Percentiles rank a stretch among this genome's conserved stretches.
phyloP scores from a whole-genome alignment of 2,113 vertebrate species.

The Eurypyga helias region DNA sequence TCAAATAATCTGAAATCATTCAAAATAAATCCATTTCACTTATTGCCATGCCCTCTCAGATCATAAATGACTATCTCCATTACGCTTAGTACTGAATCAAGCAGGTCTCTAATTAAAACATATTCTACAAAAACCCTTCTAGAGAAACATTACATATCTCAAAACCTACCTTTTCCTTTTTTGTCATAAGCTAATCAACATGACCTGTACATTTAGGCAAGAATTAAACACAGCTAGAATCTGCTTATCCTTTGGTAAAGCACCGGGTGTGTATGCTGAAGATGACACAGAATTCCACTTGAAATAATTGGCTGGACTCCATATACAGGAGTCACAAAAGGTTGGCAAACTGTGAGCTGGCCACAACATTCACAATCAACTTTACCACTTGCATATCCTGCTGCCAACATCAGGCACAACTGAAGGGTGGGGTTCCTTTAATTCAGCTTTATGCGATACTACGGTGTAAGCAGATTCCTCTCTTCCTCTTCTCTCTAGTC shows the following conservation, averaged over 20 bases:
- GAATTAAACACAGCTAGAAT: background rate
- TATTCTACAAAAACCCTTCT: background rate
- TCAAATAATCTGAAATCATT: background rate
- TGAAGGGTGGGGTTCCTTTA: background rate
- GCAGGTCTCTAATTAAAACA: background rate
- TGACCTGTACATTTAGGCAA: background rate
- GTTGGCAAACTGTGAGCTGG: background rate
- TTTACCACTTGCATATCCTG: background rate
- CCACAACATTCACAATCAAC: background rate
- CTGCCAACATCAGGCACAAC: background rate
- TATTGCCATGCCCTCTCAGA: background rate
- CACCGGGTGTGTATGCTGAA: background rate
- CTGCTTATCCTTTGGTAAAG: background rate
- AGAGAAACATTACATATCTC: background rate
- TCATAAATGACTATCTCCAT: background rate
- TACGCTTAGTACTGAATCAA: background rate
- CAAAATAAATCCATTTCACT: background rate
- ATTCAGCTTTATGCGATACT: background rate
- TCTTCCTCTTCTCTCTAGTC: background rate
- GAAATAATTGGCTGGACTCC: background rate
- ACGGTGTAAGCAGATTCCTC: background rate
- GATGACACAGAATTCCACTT: background rate
- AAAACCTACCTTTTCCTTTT: background rate
- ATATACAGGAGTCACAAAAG: background rate
- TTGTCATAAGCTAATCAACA: background rate